Evolutionary conservation across 1,140 invertebrate genomes (phyloP), one percentile per base, ranked within the genome.

Genomic region (Brachionus plicatilis): DNA sequence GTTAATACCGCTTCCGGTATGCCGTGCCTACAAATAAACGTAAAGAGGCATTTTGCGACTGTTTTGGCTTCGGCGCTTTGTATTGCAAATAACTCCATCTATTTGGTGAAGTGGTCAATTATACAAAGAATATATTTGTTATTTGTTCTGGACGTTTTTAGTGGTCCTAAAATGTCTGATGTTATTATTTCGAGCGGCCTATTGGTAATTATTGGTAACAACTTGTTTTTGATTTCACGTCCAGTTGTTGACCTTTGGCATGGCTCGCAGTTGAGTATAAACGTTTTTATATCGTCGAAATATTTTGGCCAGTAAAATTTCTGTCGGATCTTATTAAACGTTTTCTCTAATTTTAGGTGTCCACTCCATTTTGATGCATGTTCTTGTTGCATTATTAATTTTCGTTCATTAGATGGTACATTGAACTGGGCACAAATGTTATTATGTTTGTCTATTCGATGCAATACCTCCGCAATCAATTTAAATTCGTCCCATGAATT

Each of bases 271-370:
- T 56, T 43, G 14, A 14, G 41, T 78, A 78, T 78, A 24, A 78
- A 56, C 50, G 43, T 47, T 27, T 78, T 78, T 12, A 47, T 47
- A 1, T 78, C 37, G 33, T 56, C 43, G 75, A 20, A 47, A 27
- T 47, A 78, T 45, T 29, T 29, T 6, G 75, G 75, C 37, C 75
- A 78, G 27, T 43, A 78, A n/a, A 78, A 78, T 56, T 56, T 78
- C 5, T 20, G 11, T 47, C 37, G 17, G 6, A 78, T 78, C n/a
- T n/a, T n/a, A n/a, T n/a, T n/a, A n/a, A n/a, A n/a, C n/a, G n/a
- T n/a, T n/a, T n/a, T n/a, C n/a, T 50, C 17, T 50, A 24, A 12
- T 43, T 56, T 56, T 27, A 78, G 37, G 29, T 78, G 75, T 27
- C 75, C 75, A 27, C 75, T 56, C 14, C 11, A 41, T 47, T 47